These are phyloP conservation scores for Limnephilus rhombicus DNA, from an alignment of 2,888 invertebrate species.

Conservation along the genomic window DNA sequence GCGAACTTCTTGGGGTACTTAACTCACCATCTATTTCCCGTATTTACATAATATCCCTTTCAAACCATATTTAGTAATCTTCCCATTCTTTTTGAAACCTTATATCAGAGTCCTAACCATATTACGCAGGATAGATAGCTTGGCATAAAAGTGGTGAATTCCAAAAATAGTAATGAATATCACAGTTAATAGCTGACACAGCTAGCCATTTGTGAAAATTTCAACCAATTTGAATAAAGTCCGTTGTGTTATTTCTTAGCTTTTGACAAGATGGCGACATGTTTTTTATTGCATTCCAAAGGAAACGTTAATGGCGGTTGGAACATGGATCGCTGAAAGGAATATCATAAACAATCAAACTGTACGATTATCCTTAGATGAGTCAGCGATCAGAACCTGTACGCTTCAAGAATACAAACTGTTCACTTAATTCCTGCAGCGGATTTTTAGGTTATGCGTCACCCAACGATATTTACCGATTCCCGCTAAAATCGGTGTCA, in stretches of 20 bases:
- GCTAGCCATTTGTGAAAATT: neutral
- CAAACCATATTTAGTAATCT: neutral
- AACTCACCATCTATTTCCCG: too few relatives aligned
- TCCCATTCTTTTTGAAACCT: too few relatives aligned
- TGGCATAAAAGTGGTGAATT: neutral
- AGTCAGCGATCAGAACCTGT: constrained; percentile 9
- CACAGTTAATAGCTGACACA: neutral
- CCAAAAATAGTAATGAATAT: neutral
- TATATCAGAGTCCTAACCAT: too few relatives aligned
- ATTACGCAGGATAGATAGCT: too few relatives aligned
- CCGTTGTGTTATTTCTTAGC: neutral
- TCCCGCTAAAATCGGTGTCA: constrained; percentile 18
- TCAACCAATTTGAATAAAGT: neutral
- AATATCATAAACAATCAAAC: constrained; percentile 15
- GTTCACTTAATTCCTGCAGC: constrained; percentile 1
- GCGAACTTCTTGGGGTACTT: too few relatives aligned
- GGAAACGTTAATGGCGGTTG: constrained; percentile 13
- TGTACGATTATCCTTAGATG: neutral
- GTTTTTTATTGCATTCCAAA: neutral
- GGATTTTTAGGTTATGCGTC: constrained; percentile 34
- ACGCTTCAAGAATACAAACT: neutral
- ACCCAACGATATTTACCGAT: neutral
- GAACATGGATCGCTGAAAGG: neutral
- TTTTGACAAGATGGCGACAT: neutral
- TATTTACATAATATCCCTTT: too few relatives aligned